Evolutionary conservation across 1,140 invertebrate species (phyloP).

Genomic region (Apis florea): DNA sequence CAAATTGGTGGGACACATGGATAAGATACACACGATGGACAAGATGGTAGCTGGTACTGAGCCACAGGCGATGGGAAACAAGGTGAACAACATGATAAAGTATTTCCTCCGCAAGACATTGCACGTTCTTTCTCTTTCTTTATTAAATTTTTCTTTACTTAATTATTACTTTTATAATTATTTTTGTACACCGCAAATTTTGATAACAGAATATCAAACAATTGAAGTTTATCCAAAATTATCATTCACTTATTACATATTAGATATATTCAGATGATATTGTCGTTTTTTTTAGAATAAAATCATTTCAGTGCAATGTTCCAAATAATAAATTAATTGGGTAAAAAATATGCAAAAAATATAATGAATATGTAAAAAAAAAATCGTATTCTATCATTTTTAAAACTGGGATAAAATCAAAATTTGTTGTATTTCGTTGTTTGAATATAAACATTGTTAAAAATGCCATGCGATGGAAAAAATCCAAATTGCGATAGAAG

Average conservation of each 20-base stretch:
- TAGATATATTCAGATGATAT: constrained; percentile 36
- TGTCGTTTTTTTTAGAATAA: not conserved
- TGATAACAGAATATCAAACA: constrained; percentile 1
- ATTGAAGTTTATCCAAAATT: constrained; percentile 15
- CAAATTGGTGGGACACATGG: constrained; percentile 40
- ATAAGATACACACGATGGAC: constrained; percentile 56
- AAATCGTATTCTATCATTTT: not conserved
- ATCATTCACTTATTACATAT: constrained; percentile 30
- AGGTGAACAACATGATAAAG: constrained; percentile 28
- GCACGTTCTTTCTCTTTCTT: not conserved
- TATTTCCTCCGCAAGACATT: constrained; percentile 39
- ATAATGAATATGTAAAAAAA: constrained; percentile 33
- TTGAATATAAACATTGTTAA: constrained; percentile 24
- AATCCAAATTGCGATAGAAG: constrained; percentile 72
- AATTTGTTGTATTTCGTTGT: constrained; percentile 26
- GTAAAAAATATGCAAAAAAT: constrained; percentile 22
- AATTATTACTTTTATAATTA: constrained; percentile 1
- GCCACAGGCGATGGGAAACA: constrained; percentile 3
- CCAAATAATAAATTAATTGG: constrained; percentile 37
- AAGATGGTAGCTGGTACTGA: constrained; percentile 36
- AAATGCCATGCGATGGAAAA: constrained; percentile 76
- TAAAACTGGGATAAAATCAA: constrained; percentile 17
- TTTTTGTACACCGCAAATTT: constrained; percentile 9
- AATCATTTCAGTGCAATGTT: not conserved
- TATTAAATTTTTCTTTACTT: not conserved